phyloP scores from a whole-genome alignment of 2,113 vertebrate genomes.

The Microcebus murinus region DNA sequence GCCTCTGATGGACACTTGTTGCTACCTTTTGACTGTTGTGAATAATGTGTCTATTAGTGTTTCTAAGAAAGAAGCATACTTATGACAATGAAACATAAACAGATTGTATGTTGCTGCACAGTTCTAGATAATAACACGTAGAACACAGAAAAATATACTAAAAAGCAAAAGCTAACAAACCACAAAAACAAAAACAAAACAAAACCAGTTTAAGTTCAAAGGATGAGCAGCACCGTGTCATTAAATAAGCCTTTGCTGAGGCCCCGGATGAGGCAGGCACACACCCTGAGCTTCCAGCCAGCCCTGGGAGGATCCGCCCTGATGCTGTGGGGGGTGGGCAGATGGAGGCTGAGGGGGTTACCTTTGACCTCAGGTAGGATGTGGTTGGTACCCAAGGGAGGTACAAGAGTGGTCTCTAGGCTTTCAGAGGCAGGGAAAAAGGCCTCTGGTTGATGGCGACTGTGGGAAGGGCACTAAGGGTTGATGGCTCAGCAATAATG shows the following conservation, averaged over 20 bases:
- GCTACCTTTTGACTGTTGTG: not conserved
- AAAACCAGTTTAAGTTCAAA: not conserved
- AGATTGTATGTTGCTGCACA: not conserved
- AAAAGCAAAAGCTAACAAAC: not conserved
- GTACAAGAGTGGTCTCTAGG: not conserved
- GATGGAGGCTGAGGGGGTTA: not conserved
- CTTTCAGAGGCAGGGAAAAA: not conserved
- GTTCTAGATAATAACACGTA: not conserved
- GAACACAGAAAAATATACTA: not conserved
- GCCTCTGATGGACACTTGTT: not conserved
- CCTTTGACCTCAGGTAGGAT: not conserved
- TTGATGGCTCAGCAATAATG: too few species aligned
- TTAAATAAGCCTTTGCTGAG: not conserved
- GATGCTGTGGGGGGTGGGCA: fast-evolving
- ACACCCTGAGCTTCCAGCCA: not conserved
- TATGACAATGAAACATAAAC: not conserved
- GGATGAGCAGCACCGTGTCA: not conserved
- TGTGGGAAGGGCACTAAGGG: too few species aligned
- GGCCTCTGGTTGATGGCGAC: not conserved
- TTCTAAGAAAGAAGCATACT: not conserved
- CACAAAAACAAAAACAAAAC: not conserved
- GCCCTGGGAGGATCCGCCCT: not conserved
- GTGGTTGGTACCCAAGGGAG: not conserved
- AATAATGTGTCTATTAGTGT: not conserved
- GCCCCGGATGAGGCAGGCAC: not conserved